These are phyloP conservation scores for Tetramorium alpestre DNA, from an alignment of 1,140 invertebrate species.

Conservation along the genomic window DNA sequence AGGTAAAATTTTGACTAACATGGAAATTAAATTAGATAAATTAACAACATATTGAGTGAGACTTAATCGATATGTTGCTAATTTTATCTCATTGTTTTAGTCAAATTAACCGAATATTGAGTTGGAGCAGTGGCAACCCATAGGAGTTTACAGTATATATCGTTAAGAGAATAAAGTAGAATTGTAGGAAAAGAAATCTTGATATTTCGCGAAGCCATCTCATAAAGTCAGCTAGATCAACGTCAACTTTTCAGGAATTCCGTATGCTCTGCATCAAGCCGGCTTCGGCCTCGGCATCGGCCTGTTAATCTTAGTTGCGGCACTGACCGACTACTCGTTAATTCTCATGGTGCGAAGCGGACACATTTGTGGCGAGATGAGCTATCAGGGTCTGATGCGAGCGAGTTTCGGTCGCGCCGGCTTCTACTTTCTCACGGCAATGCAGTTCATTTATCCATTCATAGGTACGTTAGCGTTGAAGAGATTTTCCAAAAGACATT, in stretches of 20 bases:
- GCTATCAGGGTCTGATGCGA: conserved; percentile 94
- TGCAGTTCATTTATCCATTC: conserved; percentile 95
- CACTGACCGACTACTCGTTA: conserved; percentile 94
- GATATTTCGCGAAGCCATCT: neutral
- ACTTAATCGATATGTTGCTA: no score
- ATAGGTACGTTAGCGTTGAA: conserved; percentile 88
- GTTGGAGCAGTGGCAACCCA: no score
- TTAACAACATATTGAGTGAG: no score
- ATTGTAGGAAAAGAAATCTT: neutral
- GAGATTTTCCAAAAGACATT: no score
- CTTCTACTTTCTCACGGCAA: conserved; percentile 91
- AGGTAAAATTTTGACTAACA: no score
- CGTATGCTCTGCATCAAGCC: conserved; percentile 93
- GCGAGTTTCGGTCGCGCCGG: conserved; percentile 93
- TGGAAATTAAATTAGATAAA: no score
- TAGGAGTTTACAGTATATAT: no score
- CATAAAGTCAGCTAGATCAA: neutral
- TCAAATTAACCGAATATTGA: no score
- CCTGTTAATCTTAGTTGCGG: conserved; percentile 91
- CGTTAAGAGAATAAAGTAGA: neutral
- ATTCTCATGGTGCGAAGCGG: conserved; percentile 93
- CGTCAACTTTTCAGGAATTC: conserved; percentile 88
- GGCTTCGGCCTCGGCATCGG: conserved; percentile 92
- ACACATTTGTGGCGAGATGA: conserved; percentile 92
- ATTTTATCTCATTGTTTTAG: no score